phyloP scores from a whole-genome alignment of 2,113 vertebrate species.

The Aspiorhynchus laticeps region DNA sequence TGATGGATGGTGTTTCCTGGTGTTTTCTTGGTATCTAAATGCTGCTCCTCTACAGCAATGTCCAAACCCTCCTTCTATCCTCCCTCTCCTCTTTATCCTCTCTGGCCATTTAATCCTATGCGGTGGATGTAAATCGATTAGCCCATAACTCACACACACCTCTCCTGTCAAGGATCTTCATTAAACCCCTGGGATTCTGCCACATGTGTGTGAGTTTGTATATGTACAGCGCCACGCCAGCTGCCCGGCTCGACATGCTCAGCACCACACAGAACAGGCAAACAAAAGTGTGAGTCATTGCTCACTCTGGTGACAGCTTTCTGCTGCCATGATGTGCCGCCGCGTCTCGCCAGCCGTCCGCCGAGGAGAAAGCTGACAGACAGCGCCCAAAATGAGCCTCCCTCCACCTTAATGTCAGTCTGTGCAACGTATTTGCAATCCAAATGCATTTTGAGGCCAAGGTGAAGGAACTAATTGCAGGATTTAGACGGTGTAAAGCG shows the following conservation, averaged over 20 bases:
- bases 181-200: constrained; percentile 51
- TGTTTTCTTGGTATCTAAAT: neutral
- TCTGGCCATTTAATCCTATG: constrained; percentile 31
- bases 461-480: constrained; percentile 57
- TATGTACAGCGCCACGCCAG: neutral
- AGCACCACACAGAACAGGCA: constrained; percentile 48
- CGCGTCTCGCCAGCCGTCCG: constrained; percentile 12
- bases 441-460: constrained; percentile 10
- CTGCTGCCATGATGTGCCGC: constrained; percentile 4
- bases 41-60: neutral
- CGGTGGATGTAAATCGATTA: constrained; percentile 54
- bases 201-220: neutral
- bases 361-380: constrained; percentile 27
- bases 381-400: neutral
- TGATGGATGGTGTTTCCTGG: constrained; percentile 14
- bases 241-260: constrained; percentile 27
- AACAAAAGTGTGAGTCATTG: constrained; percentile 62
- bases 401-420: constrained; percentile 8
- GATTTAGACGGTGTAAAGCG: constrained; percentile 51
- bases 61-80: constrained; percentile 30
- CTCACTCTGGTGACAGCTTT: constrained; percentile 52
- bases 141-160: constrained; percentile 53
- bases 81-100: constrained; percentile 1
- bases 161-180: constrained; percentile 47
- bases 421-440: constrained; percentile 26